A percentile compares a stretch with the other conserved stretches of the same genome.
These are phyloP conservation scores for Sebastes diploproa DNA, from an alignment of 2,797 vertebrate species.

Conservation along the genomic window DNA sequence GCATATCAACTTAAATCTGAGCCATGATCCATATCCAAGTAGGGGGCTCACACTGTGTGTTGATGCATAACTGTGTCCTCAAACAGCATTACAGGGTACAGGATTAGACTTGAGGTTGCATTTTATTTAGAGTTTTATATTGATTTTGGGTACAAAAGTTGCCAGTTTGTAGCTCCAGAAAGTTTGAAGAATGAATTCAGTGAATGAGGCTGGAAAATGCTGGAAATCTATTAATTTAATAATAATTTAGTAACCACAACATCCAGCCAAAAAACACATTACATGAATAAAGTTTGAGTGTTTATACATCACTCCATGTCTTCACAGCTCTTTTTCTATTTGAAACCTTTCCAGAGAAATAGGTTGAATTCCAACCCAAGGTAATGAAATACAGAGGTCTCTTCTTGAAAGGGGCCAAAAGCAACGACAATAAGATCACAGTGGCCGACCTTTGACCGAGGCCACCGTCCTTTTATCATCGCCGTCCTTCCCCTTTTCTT, in stretches of 20 bases:
- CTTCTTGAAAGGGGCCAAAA: constrained; percentile 80
- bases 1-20: constrained; percentile 63
- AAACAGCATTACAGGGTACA: constrained; percentile 42
- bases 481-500: constrained; percentile 77
- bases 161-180: not conserved
- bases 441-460: constrained; percentile 86
- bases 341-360: constrained; percentile 65
- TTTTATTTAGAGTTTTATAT: not conserved
- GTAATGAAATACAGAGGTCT: constrained; percentile 85
- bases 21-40: constrained; percentile 63
- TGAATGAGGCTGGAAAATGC: not conserved
- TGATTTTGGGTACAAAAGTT: not conserved
- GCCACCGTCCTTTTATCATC: constrained; percentile 86
- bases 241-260: not conserved
- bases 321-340: constrained; percentile 60
- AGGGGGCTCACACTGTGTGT: constrained; percentile 37
- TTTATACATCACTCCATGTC: constrained; percentile 44
- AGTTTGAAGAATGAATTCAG: not conserved
- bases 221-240: not conserved
- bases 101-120: not conserved
- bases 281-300: not conserved
- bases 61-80: constrained; percentile 40
- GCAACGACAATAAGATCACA: constrained; percentile 86
- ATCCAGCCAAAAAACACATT: not conserved
- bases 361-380: constrained; percentile 78